phyloP scores from a whole-genome alignment of 2,797 vertebrate species.

The Morus bassanus region DNA sequence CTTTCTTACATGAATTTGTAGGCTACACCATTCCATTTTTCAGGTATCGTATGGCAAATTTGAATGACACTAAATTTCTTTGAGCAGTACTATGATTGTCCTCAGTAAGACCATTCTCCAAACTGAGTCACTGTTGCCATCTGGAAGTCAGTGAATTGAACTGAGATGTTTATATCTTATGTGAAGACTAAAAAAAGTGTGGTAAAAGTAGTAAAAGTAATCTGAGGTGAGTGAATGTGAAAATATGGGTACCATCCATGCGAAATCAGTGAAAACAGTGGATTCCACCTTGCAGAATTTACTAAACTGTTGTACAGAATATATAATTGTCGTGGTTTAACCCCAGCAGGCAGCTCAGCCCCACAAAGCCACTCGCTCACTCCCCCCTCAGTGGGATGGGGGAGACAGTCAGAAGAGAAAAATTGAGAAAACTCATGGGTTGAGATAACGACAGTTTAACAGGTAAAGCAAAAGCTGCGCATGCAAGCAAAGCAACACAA shows the following conservation, averaged over 20 bases:
- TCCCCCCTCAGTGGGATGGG: no score
- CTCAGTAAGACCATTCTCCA: neutral
- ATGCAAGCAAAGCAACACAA: no score
- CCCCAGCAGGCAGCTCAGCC: no score
- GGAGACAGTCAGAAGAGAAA: no score
- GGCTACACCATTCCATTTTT: neutral
- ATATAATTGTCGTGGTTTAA: neutral
- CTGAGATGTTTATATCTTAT: neutral
- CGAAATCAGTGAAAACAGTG: neutral
- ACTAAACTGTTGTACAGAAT: neutral
- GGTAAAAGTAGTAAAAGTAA: neutral
- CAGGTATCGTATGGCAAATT: neutral
- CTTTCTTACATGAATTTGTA: neutral
- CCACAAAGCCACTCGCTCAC: no score
- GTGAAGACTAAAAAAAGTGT: neutral
- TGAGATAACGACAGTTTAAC: no score
- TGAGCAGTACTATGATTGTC: neutral
- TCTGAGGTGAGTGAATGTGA: neutral
- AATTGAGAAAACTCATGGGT: no score
- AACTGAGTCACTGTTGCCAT: neutral
- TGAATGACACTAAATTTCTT: neutral
- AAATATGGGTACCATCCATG: neutral
- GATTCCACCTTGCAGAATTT: neutral
- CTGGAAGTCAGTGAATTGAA: slow-evolving; percentile 16
- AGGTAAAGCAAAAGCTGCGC: no score